phyloP scores from a whole-genome alignment of 1,140 invertebrate species.

The Listronotus oregonensis region DNA sequence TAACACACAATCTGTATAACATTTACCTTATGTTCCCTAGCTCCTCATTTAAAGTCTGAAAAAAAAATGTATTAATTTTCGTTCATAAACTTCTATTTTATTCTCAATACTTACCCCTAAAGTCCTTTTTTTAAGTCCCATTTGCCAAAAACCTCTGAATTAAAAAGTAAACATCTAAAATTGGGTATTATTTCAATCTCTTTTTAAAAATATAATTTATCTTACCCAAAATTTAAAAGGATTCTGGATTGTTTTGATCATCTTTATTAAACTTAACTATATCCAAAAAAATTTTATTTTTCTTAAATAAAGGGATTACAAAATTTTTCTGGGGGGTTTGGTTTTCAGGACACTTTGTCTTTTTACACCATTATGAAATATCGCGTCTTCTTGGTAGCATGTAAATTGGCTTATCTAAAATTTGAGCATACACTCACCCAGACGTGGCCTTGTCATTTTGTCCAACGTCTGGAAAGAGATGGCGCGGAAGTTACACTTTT shows the following conservation, averaged over 20 bases:
- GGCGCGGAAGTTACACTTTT: too few species aligned
- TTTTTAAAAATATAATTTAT: not conserved
- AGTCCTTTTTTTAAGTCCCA: conserved; percentile 80
- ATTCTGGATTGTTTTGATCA: not conserved
- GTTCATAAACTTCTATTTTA: too few species aligned
- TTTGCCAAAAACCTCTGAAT: conserved; percentile 88
- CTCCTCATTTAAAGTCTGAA: conserved; percentile 75
- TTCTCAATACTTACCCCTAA: conserved; percentile 86
- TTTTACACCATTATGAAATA: too few species aligned
- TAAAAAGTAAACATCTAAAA: conserved; percentile 90
- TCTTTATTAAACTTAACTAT: conserved; percentile 2
- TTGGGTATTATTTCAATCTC: conserved; percentile 2
- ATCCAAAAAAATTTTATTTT: conserved; percentile 1
- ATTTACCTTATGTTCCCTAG: conserved; percentile 76
- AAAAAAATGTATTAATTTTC: conserved; percentile 58
- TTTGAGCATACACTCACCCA: too few species aligned
- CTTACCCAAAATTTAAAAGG: conserved; percentile 7
- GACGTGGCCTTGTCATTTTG: too few species aligned
- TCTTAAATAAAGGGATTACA: not conserved
- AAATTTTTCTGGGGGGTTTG: not conserved
- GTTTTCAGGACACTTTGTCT: too few species aligned
- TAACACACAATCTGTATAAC: too few species aligned
- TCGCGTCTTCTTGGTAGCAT: too few species aligned
- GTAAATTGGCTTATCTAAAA: too few species aligned
- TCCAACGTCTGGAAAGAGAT: too few species aligned